phyloP scores from a whole-genome alignment of 2,113 vertebrate species.

The Myiagra hebetior region DNA sequence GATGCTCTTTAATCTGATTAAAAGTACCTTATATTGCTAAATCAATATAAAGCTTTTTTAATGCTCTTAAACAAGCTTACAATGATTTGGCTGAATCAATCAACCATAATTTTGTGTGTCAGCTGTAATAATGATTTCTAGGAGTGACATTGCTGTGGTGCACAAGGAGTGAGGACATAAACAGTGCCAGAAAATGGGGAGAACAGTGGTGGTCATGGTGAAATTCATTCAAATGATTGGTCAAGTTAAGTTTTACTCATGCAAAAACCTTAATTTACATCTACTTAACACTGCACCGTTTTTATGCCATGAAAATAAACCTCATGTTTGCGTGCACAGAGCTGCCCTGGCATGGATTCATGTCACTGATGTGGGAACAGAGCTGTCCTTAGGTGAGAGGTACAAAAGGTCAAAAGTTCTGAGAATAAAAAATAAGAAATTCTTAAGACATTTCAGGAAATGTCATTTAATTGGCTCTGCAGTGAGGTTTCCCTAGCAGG shows the following conservation, averaged over 20 bases:
- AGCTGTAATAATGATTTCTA: background rate
- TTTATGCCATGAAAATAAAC: background rate
- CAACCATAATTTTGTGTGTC: background rate
- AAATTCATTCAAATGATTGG: background rate
- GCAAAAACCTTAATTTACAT: background rate
- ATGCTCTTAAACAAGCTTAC: slow-evolving; percentile 49
- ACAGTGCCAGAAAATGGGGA: background rate
- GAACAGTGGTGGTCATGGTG: background rate
- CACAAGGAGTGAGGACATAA: background rate
- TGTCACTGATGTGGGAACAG: background rate
- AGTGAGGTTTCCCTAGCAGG: background rate
- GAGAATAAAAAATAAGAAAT: background rate
- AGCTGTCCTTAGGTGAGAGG: background rate
- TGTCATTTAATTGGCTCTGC: background rate
- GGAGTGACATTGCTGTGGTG: background rate
- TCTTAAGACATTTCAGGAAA: background rate
- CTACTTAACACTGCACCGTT: background rate
- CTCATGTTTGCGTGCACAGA: background rate
- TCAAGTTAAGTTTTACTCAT: background rate
- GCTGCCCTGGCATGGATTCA: background rate
- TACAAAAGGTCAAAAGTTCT: background rate
- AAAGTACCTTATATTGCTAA: slow-evolving; percentile 25
- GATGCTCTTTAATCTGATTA: slow-evolving; percentile 34
- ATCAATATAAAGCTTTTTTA: slow-evolving; percentile 55
- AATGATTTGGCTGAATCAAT: slow-evolving; percentile 27